Evolutionary conservation across 2,888 invertebrate genomes (phyloP), one percentile per base, ranked within the genome.

Genomic region (Ceramica pisi): DNA sequence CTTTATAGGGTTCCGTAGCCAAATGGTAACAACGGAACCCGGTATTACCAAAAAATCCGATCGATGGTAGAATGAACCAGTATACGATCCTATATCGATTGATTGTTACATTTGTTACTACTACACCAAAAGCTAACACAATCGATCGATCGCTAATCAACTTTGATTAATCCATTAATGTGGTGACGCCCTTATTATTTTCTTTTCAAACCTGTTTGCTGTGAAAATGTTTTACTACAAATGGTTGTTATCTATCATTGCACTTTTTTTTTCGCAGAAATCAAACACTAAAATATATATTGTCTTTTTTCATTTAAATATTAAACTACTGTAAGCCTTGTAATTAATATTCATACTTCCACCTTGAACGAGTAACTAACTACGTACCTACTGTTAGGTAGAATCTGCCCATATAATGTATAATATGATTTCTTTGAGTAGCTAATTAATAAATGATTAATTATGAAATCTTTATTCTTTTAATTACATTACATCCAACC

Each of bases 361-460:
- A 76, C 44, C 53, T 57, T 81, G 19, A 46, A 53, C 31, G 14
- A 62, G 26, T 71, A 66, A 77, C 64, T 66, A 55, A 75, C 71
- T 75, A 55, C 44, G 26, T 74, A 84, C 77, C 78, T 84, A 80
- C 53, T 70, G 21, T 56, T 75, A 79, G 63, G 74, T 84, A 83
- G 64, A 80, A 79, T 82, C 75, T 86, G 78, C 85, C 83, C 84
- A 76, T 84, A 61, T 75, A 85, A 86, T 86, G 81, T 81, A 85
- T 81, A 85, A 86, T 83, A 83, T 81, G 84, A 87, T 88, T 87
- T 88, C 69, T 87, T 88, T 84, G 86, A 90, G 87, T 90, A 89
- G 90, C 89, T 86, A 87, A 88, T 88, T 87, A 90, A 88, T 90
- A 88, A 89, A 89, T 88, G 80, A 87, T 87, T 90, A 81, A 87